Percentiles rank a stretch among this genome's conserved stretches.
Evolutionary conservation across 1,140 invertebrate species (phyloP).

Genomic region (Macrotrachela quadricornifera): DNA sequence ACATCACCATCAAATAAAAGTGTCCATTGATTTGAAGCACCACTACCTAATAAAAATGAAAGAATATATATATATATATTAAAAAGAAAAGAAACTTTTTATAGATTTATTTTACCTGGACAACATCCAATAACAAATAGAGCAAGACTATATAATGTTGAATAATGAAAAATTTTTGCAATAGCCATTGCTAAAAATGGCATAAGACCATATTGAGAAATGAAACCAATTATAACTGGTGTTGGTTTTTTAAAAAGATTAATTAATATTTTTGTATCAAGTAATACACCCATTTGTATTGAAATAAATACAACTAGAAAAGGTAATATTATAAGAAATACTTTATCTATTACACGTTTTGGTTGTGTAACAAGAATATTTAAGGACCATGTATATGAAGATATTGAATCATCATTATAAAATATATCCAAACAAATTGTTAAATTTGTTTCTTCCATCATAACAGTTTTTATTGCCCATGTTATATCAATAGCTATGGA

Average conservation of each 20-base stretch:
- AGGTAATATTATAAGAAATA: no score
- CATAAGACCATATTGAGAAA: constrained; percentile 8
- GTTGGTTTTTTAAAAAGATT: constrained; percentile 4
- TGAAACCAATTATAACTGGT: constrained; percentile 1
- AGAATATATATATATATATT: no score
- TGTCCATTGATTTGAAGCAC: constrained; percentile 7
- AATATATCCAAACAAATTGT: no score
- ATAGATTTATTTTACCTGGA: not conserved
- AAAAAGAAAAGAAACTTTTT: no score
- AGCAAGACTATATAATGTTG: not conserved
- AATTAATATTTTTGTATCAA: not conserved
- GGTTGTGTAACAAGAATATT: no score
- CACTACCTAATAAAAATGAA: not conserved
- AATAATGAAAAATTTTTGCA: not conserved
- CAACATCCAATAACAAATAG: constrained; percentile 8
- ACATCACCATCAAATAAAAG: constrained; percentile 9
- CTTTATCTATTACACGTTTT: no score
- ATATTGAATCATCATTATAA: no score
- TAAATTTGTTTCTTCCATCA: no score
- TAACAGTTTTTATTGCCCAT: no score
- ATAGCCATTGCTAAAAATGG: constrained; percentile 5
- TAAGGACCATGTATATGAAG: no score
- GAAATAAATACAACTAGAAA: no score
- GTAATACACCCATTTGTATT: not conserved
- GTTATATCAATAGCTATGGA: no score